phyloP scores from a whole-genome alignment of 2,113 vertebrate species.

The Aplodontia rufa region DNA sequence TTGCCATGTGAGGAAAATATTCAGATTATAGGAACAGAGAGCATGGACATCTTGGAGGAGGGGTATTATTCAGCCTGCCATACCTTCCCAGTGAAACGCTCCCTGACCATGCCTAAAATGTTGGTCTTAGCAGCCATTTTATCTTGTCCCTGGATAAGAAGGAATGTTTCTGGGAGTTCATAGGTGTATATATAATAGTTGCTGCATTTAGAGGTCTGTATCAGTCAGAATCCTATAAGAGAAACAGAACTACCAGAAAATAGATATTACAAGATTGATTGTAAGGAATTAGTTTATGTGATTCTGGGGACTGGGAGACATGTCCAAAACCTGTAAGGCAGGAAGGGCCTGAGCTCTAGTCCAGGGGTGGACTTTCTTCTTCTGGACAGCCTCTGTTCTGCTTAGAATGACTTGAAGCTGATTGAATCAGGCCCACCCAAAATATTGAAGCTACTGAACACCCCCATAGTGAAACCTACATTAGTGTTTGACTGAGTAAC shows the following conservation, averaged over 20 bases:
- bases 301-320: not conserved
- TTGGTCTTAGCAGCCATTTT: not conserved
- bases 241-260: not conserved
- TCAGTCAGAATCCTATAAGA: not conserved
- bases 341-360: not conserved
- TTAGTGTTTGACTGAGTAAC: conserved; percentile 8
- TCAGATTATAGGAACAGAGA: not conserved
- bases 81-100: not conserved
- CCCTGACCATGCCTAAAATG: not conserved
- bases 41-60: no score
- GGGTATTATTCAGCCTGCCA: not conserved
- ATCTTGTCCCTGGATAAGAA: not conserved
- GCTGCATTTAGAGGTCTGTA: not conserved
- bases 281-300: not conserved
- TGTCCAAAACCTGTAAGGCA: not conserved
- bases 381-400: not conserved
- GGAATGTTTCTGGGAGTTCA: not conserved
- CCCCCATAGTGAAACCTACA: not conserved
- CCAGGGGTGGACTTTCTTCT: not conserved
- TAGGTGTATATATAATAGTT: not conserved
- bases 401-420: not conserved
- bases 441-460: conserved; percentile 30
- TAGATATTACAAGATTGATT: not conserved
- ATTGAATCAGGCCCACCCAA: conserved; percentile 12
- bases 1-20: not conserved